A percentile compares a stretch with the other conserved stretches of the same genome.
phyloP scores from a whole-genome alignment of 2,797 vertebrate genomes.

The Mus spretus region DNA sequence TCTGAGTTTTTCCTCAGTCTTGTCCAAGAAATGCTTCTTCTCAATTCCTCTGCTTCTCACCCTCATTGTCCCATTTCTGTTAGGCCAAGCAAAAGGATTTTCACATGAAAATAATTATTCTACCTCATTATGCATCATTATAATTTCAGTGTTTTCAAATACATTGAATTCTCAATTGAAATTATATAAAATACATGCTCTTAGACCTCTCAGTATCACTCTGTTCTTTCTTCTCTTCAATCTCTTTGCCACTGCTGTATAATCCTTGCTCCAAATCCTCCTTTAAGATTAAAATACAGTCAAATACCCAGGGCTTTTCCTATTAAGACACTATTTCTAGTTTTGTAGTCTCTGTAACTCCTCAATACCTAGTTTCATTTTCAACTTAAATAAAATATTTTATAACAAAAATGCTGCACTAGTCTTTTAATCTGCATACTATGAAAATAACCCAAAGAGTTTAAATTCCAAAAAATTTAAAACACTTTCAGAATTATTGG shows the following conservation, averaged over 20 bases:
- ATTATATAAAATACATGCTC: conserved; percentile 66
- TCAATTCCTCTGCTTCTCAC: background rate
- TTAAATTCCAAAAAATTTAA: conserved; percentile 23
- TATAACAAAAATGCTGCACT: conserved; percentile 61
- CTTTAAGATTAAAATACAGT: conserved; percentile 75
- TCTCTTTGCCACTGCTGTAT: conserved; percentile 45
- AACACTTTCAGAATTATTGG: conserved; percentile 38
- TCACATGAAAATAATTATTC: conserved; percentile 35
- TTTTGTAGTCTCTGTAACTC: conserved; percentile 48
- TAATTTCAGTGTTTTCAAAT: conserved; percentile 57
- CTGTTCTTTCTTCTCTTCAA: conserved; percentile 71
- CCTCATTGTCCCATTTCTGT: background rate
- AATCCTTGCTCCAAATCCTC: conserved; percentile 74
- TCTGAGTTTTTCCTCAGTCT: background rate
- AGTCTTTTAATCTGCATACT: conserved; percentile 62
- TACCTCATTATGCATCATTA: conserved; percentile 45
- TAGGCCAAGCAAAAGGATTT: conserved; percentile 10
- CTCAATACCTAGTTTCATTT: conserved; percentile 69
- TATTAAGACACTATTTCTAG: conserved; percentile 73
- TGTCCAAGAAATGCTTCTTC: background rate
- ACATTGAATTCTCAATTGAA: conserved; percentile 69
- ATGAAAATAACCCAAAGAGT: conserved; percentile 31
- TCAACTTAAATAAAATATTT: conserved; percentile 75
- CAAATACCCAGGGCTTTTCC: conserved; percentile 59
- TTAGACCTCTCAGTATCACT: conserved; percentile 37